Percentiles rank a stretch among this genome's conserved stretches.
Evolutionary conservation across 2,888 invertebrate genomes (phyloP).

Genomic region (Ischnus inquisitorius): DNA sequence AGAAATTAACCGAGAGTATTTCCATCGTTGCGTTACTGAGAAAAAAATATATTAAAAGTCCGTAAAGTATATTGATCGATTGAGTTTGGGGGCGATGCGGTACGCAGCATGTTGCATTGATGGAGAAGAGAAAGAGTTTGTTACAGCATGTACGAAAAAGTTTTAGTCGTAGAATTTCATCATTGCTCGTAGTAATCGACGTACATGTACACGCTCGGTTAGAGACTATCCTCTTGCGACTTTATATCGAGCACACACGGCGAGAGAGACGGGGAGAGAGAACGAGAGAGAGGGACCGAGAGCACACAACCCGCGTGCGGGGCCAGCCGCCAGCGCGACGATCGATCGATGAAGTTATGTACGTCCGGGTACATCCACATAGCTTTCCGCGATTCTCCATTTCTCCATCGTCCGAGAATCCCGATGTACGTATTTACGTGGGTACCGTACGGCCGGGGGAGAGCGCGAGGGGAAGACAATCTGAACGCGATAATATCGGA

Average conservation of each 20-base stretch:
- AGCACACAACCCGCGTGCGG: conserved; percentile 13
- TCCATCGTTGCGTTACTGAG: background rate
- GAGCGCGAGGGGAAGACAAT: background rate
- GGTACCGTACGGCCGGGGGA: conserved; percentile 25
- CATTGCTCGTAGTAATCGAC: conserved; percentile 34
- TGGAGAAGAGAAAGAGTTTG: conserved; percentile 35
- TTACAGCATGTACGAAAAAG: conserved; percentile 23
- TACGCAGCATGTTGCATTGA: conserved; percentile 44
- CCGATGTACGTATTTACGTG: conserved; percentile 36
- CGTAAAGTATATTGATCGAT: background rate
- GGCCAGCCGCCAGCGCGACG: conserved; percentile 54
- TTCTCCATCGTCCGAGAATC: conserved; percentile 60
- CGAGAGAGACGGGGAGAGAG: background rate
- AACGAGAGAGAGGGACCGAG: background rate
- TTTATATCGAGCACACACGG: conserved; percentile 71
- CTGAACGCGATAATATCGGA: conserved; percentile 32
- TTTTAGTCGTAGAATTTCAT: conserved; percentile 23
- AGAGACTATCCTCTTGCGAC: conserved; percentile 61
- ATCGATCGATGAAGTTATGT: conserved; percentile 73
- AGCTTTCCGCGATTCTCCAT: conserved; percentile 65
- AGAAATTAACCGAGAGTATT: background rate
- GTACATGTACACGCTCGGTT: conserved; percentile 55
- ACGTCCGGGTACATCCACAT: conserved; percentile 71
- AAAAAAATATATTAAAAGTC: background rate
- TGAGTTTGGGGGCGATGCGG: conserved; percentile 39